phyloP scores from a whole-genome alignment of 2,797 vertebrate genomes.

The Crenuchus spilurus region DNA sequence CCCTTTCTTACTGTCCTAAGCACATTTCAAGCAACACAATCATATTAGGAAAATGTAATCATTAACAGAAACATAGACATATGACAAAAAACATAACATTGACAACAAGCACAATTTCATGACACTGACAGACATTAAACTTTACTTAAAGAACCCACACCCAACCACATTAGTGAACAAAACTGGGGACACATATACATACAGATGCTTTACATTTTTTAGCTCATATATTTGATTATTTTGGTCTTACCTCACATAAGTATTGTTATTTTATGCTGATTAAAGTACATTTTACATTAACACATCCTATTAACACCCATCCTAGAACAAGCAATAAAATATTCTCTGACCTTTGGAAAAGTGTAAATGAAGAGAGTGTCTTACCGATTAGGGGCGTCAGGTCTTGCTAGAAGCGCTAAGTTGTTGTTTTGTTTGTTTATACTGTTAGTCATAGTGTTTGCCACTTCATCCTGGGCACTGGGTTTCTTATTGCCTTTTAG shows the following conservation, averaged over 20 bases:
- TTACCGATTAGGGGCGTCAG: conserved; percentile 46
- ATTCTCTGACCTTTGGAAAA: not conserved
- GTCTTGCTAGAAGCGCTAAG: conserved; percentile 36
- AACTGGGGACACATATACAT: no score
- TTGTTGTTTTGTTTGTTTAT: conserved; percentile 47
- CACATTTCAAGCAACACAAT: not conserved
- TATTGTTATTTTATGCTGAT: no score
- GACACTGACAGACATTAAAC: no score
- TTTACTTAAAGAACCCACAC: no score
- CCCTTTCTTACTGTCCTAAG: not conserved
- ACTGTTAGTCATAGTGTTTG: conserved; percentile 25
- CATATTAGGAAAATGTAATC: not conserved
- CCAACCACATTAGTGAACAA: no score
- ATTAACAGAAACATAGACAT: not conserved
- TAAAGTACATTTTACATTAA: no score
- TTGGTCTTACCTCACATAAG: no score
- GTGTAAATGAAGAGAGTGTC: conserved; percentile 12
- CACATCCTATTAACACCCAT: no score
- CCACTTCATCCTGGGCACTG: conserved; percentile 31
- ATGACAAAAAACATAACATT: not conserved
- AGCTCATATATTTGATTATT: no score
- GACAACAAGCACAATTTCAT: not conserved
- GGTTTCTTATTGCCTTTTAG: conserved; percentile 45
- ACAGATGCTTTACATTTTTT: no score
- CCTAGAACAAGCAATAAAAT: not conserved